phyloP scores from a whole-genome alignment of 2,797 vertebrate species.

The Hozukius guyotensis region DNA sequence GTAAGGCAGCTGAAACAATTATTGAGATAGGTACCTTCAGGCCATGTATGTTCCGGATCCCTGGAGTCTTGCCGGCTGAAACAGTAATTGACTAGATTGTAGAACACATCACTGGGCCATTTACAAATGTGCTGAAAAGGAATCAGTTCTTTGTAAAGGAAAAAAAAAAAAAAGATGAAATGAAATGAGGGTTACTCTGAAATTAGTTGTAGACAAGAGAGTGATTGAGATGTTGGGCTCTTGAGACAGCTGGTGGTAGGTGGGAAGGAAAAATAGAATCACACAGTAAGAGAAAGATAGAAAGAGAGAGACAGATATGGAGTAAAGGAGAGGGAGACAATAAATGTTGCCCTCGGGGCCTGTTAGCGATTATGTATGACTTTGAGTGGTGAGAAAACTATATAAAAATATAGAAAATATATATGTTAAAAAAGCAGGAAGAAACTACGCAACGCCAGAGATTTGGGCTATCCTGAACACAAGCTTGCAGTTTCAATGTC shows the following conservation, averaged over 20 bases:
- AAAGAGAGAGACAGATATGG: constrained; percentile 6
- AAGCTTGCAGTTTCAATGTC: constrained; percentile 22
- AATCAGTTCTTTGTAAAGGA: constrained; percentile 87
- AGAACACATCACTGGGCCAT: constrained; percentile 96
- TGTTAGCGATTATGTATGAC: constrained; percentile 35
- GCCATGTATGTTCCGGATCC: constrained; percentile 99
- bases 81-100: constrained; percentile 99
- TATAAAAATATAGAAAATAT: constrained; percentile 8
- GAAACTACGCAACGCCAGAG: constrained; percentile 6
- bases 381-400: constrained; percentile 43
- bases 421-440: constrained; percentile 1
- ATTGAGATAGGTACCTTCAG: constrained; percentile 99
- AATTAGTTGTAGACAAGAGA: constrained; percentile 90
- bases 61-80: constrained; percentile 99
- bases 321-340: constrained; percentile 36
- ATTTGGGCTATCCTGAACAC: constrained; percentile 21
- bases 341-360: constrained; percentile 31
- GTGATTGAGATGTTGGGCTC: constrained; percentile 91
- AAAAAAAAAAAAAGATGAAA: constrained; percentile 71
- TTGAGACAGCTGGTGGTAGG: constrained; percentile 76
- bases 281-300: neutral
- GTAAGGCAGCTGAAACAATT: constrained; percentile 94
- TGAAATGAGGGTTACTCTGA: constrained; percentile 93
- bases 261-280: constrained; percentile 18
- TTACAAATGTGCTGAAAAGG: constrained; percentile 96